These are phyloP conservation scores for Baccha elongata DNA, from an alignment of 2,888 invertebrate genomes.

Conservation along the genomic window DNA sequence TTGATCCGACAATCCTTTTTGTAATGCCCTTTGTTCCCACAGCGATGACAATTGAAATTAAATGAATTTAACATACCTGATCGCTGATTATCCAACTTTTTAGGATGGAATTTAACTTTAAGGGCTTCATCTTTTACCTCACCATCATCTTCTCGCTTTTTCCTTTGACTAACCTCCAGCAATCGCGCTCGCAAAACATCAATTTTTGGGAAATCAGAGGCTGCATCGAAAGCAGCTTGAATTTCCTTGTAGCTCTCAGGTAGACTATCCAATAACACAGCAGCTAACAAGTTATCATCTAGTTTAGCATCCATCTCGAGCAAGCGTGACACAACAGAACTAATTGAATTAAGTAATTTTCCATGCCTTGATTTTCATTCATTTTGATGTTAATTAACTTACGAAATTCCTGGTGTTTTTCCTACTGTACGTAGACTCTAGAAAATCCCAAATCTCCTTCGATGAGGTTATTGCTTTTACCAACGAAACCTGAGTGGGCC, in stretches of 20 bases:
- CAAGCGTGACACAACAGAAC: slow-evolving; percentile 18
- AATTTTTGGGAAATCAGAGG: slow-evolving; percentile 13
- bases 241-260: not conserved
- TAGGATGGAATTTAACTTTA: slow-evolving; percentile 1
- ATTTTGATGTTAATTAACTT: slow-evolving; percentile 38
- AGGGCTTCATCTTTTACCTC: slow-evolving; percentile 7
- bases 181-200: slow-evolving; percentile 9
- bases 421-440: too few species aligned
- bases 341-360: slow-evolving; percentile 27
- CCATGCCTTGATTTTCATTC: slow-evolving; percentile 9
- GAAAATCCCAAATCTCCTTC: too few species aligned
- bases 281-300: too few species aligned
- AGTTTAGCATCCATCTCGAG: slow-evolving; percentile 31
- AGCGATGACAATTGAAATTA: slow-evolving; percentile 32
- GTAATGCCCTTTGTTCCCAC: slow-evolving; percentile 1
- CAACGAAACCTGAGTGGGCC: too few species aligned
- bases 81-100: not conserved
- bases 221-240: slow-evolving; percentile 3
- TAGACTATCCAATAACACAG: too few species aligned
- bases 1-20: slow-evolving; percentile 4
- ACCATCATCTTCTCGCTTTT: slow-evolving; percentile 4
- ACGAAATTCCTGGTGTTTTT: slow-evolving; percentile 43
- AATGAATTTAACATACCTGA: slow-evolving; percentile 19
- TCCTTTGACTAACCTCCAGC: slow-evolving; percentile 14
- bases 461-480: too few species aligned